These are phyloP conservation scores for Pollenia labialis DNA, from an alignment of 2,888 invertebrate species.

Conservation along the genomic window DNA sequence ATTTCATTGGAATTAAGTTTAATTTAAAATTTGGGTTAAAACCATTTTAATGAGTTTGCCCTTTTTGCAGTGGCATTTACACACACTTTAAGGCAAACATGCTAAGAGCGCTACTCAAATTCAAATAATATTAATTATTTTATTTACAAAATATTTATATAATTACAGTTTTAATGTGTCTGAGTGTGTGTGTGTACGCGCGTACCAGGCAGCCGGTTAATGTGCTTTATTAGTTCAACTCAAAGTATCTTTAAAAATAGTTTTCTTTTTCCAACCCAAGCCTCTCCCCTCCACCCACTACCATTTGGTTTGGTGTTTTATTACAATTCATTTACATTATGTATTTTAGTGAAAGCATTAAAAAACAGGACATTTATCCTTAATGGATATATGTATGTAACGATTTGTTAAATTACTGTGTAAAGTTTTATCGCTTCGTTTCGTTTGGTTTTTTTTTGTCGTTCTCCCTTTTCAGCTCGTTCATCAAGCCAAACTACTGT, in stretches of 20 bases:
- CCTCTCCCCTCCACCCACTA: too few relatives aligned
- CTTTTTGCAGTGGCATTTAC: constrained; percentile 27
- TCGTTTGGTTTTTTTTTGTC: neutral
- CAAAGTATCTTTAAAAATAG: neutral
- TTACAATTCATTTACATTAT: neutral
- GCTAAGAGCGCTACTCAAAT: neutral
- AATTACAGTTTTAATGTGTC: neutral
- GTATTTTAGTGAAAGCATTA: neutral
- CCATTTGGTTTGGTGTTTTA: too few relatives aligned
- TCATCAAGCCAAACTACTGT: constrained; percentile 10
- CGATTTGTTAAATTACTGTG: constrained; percentile 24
- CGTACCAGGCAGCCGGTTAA: too few relatives aligned
- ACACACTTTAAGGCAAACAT: neutral
- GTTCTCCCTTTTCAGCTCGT: neutral
- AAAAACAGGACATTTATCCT: constrained; percentile 1
- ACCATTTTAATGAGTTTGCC: constrained; percentile 56
- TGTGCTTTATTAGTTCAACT: neutral
- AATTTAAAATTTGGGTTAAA: constrained; percentile 57
- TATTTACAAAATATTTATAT: constrained; percentile 42
- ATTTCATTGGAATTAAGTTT: constrained; percentile 36
- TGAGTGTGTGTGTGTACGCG: neutral
- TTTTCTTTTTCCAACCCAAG: neutral
- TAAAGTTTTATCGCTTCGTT: too few relatives aligned
- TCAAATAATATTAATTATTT: constrained; percentile 21
- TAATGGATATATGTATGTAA: constrained; percentile 1